A percentile compares a stretch with the other conserved stretches of the same genome.
phyloP scores from a whole-genome alignment of 2,797 vertebrate genomes.

The Melanotaenia maccullochi region DNA sequence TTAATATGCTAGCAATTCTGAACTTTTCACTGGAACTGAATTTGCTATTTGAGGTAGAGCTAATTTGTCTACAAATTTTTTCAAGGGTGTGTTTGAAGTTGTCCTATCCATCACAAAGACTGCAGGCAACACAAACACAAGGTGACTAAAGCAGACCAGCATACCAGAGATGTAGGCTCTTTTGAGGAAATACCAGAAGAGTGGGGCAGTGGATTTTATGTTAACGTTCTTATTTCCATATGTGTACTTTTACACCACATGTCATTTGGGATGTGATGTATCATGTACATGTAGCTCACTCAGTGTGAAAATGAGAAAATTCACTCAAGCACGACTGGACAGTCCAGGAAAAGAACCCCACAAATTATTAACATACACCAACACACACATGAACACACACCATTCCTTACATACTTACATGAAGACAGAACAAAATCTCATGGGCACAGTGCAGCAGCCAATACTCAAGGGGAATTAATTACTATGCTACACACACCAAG shows the following conservation, averaged over 20 bases:
- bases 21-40: slow-evolving; percentile 6
- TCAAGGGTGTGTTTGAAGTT: slow-evolving; percentile 9
- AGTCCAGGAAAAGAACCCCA: slow-evolving; percentile 50
- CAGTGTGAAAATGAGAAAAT: slow-evolving; percentile 76
- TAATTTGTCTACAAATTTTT: slow-evolving; percentile 17
- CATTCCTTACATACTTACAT: neutral
- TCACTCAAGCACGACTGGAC: slow-evolving; percentile 65
- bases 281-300: slow-evolving; percentile 39
- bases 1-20: slow-evolving; percentile 7
- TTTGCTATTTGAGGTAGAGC: slow-evolving; percentile 8
- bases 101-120: neutral
- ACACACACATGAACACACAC: slow-evolving; percentile 7
- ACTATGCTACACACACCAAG: slow-evolving; percentile 50
- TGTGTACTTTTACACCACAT: slow-evolving; percentile 14
- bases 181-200: neutral
- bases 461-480: slow-evolving; percentile 73
- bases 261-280: slow-evolving; percentile 40
- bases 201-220: slow-evolving; percentile 22
- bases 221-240: slow-evolving; percentile 30
- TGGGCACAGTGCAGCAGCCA: slow-evolving; percentile 38
- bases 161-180: neutral
- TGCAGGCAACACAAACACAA: neutral
- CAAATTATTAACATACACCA: slow-evolving; percentile 62
- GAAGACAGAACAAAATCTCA: slow-evolving; percentile 35
- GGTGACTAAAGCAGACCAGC: neutral